Evolutionary conservation across 2,888 invertebrate species (phyloP).

Genomic region (Bellardia pandia): DNA sequence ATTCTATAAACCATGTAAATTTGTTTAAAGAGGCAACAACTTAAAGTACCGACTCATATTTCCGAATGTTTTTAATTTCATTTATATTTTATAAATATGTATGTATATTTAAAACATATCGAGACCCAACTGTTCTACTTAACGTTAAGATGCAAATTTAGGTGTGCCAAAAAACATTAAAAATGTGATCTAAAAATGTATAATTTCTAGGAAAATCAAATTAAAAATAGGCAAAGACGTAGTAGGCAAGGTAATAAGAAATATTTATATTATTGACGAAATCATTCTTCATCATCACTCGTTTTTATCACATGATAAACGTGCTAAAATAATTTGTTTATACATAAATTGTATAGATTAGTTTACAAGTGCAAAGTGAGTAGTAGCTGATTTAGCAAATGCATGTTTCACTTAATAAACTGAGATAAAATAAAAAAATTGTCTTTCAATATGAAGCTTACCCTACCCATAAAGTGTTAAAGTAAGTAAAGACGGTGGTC

Average conservation of each 20-base stretch:
- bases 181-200: conserved; percentile 51
- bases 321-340: background rate
- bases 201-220: conserved; percentile 62
- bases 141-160: background rate
- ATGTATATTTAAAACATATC: background rate
- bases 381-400: no score
- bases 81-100: no score
- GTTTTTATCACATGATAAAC: conserved; percentile 36
- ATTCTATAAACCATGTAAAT: no score
- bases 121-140: background rate
- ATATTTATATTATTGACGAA: conserved; percentile 34
- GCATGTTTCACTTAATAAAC: no score
- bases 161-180: conserved; percentile 15
- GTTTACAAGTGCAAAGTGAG: background rate
- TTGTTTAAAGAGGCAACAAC: no score
- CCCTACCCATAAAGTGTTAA: no score
- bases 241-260: background rate
- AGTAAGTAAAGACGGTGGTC: no score
- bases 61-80: no score
- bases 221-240: conserved; percentile 10
- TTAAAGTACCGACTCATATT: no score
- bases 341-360: no score
- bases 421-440: no score
- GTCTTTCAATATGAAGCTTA: no score
- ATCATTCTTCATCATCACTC: background rate